phyloP scores from a whole-genome alignment of 2,888 invertebrate genomes.

The Hyppa rectilinea region DNA sequence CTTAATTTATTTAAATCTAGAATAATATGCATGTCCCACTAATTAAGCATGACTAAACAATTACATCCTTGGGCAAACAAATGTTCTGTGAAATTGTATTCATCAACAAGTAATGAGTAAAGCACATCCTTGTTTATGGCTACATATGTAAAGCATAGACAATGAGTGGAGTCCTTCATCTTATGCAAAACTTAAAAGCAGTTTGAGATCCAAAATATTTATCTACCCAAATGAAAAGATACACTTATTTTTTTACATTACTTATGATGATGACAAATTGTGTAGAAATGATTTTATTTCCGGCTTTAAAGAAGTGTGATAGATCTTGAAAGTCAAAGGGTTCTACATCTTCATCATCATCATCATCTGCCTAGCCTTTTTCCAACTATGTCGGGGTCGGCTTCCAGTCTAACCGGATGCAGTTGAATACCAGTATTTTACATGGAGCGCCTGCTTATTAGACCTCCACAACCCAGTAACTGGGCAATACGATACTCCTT shows the following conservation, averaged over 20 bases:
- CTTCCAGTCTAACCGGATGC: too few species aligned
- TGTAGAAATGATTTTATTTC: neutral
- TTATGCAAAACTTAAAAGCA: conserved; percentile 6
- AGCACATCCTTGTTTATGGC: conserved; percentile 19
- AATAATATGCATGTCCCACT: conserved; percentile 29
- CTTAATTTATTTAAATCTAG: conserved; percentile 54
- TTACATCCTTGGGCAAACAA: conserved; percentile 33
- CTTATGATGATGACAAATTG: neutral
- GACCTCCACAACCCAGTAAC: too few species aligned
- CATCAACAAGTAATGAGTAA: conserved; percentile 1
- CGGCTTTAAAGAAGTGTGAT: neutral
- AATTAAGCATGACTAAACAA: conserved; percentile 47
- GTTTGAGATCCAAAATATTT: neutral
- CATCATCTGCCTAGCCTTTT: too few species aligned
- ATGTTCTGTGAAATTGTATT: conserved; percentile 18
- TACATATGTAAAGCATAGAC: neutral
- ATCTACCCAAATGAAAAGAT: too few species aligned
- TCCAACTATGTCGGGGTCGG: too few species aligned
- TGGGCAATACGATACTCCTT: too few species aligned
- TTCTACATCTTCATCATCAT: too few species aligned
- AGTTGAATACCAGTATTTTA: too few species aligned
- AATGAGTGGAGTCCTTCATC: conserved; percentile 19
- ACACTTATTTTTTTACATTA: neutral
- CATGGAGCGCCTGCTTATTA: too few species aligned
- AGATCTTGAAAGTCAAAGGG: neutral